A percentile compares a stretch with the other conserved stretches of the same genome.
Evolutionary conservation across 2,888 invertebrate species (phyloP).

Genomic region (Drosophila hamatofila): DNA sequence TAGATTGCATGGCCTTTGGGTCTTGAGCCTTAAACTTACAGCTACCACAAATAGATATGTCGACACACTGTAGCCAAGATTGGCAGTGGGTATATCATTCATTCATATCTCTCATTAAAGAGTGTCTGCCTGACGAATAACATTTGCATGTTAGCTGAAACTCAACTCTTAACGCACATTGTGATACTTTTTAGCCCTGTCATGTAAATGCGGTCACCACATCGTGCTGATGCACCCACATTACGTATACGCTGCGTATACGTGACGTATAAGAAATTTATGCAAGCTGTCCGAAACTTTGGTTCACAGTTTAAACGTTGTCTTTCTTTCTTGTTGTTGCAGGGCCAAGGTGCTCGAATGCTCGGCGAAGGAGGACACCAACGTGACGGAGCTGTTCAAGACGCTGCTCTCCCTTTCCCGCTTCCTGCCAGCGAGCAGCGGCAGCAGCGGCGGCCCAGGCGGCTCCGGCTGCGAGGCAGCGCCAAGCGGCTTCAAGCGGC

Average conservation of each 20-base stretch:
- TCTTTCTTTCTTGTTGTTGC: conserved; percentile 70
- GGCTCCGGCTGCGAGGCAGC: conserved; percentile 86
- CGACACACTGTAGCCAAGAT: too few species aligned
- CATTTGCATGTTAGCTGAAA: neutral
- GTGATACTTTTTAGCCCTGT: conserved; percentile 18
- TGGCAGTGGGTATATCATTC: too few species aligned
- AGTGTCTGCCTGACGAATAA: neutral
- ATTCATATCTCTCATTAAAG: neutral
- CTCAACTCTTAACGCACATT: conserved; percentile 5
- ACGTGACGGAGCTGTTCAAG: conserved; percentile 92
- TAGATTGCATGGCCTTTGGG: too few species aligned
- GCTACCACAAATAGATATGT: too few species aligned
- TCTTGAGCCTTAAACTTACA: too few species aligned
- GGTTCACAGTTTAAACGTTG: conserved; percentile 35
- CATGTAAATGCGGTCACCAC: conserved; percentile 45
- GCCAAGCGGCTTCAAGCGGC: conserved; percentile 88
- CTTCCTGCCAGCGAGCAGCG: conserved; percentile 88
- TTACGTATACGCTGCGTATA: conserved; percentile 23
- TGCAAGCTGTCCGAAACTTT: conserved; percentile 29
- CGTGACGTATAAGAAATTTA: conserved; percentile 47
- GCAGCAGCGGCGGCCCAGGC: conserved; percentile 85
- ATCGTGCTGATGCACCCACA: neutral
- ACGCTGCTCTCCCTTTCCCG: conserved; percentile 91
- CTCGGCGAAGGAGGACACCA: conserved; percentile 92
- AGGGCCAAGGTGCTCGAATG: conserved; percentile 91